These are phyloP conservation scores for Ricordea florida DNA, from an alignment of 92 coral and sea anemone species.

Conservation along the genomic window DNA sequence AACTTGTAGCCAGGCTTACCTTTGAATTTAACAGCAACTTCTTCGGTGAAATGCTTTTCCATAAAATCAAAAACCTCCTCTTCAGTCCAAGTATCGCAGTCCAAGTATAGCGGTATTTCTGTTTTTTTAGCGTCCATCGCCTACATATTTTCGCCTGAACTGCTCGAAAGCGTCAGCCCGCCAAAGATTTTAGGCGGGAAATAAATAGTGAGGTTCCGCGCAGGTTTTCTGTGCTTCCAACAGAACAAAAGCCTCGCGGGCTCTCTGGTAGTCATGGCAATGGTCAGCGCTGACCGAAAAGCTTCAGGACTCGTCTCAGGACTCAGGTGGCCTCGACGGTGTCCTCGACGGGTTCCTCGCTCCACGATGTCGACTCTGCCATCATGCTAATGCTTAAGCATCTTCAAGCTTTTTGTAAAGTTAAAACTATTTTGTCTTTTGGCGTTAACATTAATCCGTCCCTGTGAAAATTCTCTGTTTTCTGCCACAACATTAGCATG, in stretches of 20 bases:
- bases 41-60: conserved; percentile 10
- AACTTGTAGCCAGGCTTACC: conserved; percentile 18
- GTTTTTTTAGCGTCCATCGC: not conserved
- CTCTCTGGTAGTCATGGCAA: too few relatives aligned
- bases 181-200: conserved; percentile 16
- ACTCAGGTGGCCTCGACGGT: too few relatives aligned
- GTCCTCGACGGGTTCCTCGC: too few relatives aligned
- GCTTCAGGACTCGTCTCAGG: too few relatives aligned
- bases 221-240: too few relatives aligned
- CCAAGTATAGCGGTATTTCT: too few relatives aligned
- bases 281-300: not conserved
- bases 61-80: conserved; percentile 1
- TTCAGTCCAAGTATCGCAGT: conserved; percentile 8
- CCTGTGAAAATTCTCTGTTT: not conserved
- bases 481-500: not conserved
- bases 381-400: too few relatives aligned
- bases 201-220: too few relatives aligned
- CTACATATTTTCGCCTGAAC: not conserved
- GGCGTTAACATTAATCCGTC: not conserved
- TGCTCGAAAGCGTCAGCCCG: not conserved
- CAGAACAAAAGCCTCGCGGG: conserved; percentile 11
- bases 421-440: not conserved
- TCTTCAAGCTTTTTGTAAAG: too few relatives aligned
- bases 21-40: conserved; percentile 28
- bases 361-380: too few relatives aligned